phyloP scores from a whole-genome alignment of 2,888 invertebrate species.

The Aplocera efformata region DNA sequence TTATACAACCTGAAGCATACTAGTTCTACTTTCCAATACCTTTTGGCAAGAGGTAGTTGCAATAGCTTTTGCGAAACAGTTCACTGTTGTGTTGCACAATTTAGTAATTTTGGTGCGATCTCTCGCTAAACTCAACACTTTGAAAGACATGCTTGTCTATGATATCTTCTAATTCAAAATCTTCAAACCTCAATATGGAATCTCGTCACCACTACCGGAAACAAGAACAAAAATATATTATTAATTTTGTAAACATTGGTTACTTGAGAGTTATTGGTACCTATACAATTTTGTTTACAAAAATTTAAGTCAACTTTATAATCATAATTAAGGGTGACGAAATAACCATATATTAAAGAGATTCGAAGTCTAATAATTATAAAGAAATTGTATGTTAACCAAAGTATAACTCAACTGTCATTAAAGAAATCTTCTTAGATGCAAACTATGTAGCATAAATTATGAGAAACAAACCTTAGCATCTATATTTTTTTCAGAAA shows the following conservation, averaged over 20 bases:
- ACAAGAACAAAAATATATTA: constrained; percentile 41
- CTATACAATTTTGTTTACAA: too few relatives aligned
- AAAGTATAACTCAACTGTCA: too few relatives aligned
- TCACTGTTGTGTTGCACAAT: constrained; percentile 49
- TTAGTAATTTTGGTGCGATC: constrained; percentile 40
- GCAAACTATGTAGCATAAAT: constrained; percentile 22
- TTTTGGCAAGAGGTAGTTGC: constrained; percentile 64
- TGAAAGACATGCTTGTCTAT: constrained; percentile 59
- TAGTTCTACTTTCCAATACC: constrained; percentile 62
- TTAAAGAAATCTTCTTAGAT: too few relatives aligned
- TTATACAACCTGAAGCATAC: too few relatives aligned
- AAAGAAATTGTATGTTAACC: too few relatives aligned
- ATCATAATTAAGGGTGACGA: constrained; percentile 47
- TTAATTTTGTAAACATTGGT: constrained; percentile 6
- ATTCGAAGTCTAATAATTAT: too few relatives aligned
- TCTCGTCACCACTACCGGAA: constrained; percentile 72
- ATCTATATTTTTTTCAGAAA: constrained; percentile 45
- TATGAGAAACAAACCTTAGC: constrained; percentile 52
- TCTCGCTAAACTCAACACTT: constrained; percentile 49
- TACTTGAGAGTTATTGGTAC: too few relatives aligned
- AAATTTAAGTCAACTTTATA: too few relatives aligned
- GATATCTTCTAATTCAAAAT: constrained; percentile 32
- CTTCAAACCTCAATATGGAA: constrained; percentile 42
- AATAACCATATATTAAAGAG: constrained; percentile 60
- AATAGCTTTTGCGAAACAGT: constrained; percentile 59